Evolutionary conservation across 2,888 invertebrate species (phyloP), one percentile per base, ranked within the genome.

Genomic region (Seira musarum): DNA sequence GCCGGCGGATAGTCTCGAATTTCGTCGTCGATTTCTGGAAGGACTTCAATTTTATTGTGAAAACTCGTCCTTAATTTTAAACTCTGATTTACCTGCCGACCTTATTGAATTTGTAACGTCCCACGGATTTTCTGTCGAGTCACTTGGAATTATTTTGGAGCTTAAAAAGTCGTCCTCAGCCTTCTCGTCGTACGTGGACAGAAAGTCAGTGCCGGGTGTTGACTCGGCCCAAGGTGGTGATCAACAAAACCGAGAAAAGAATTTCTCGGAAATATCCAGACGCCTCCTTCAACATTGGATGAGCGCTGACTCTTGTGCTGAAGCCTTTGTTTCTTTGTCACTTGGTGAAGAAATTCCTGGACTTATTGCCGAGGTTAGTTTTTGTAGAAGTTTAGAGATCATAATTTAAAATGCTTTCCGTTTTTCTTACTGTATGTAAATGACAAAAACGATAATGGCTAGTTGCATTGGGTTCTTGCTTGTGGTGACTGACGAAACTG

Each of bases 251-350:
- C 19, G 17, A 71, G 67, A 83, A 30, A 72, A 77, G n/a, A 76
- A 72, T 15, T 72, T 81, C 30, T 61, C 60, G 8, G 81, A 80
- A 13, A 71, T 82, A 53, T 76, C 83, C 10, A 82, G 83, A 63
- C 69, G 74, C 17, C 64, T 85, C 2, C 30, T 30, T 30, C 82
- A 84, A 10, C 76, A 77, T 66, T 85, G 85, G 85, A 84, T 85
- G 80, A 81, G 68, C 35, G 76, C 82, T 8, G 80, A 83, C 46
- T 83, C 75, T 17, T 83, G 83, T 66, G 80, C 85, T 13, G 83
- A 85, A 76, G 83, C 83, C 1, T 81, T 85, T 15, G 83, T 83
- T 13, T 82, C 81, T 21, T 80, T 82, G 19, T 83, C 81, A 5
- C 69, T 85, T 64, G 80, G 82, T 2, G 82, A 84, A 66, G 84